These are phyloP conservation scores for Buphagus erythrorhynchus DNA, from an alignment of 2,797 vertebrate species.

Conservation along the genomic window DNA sequence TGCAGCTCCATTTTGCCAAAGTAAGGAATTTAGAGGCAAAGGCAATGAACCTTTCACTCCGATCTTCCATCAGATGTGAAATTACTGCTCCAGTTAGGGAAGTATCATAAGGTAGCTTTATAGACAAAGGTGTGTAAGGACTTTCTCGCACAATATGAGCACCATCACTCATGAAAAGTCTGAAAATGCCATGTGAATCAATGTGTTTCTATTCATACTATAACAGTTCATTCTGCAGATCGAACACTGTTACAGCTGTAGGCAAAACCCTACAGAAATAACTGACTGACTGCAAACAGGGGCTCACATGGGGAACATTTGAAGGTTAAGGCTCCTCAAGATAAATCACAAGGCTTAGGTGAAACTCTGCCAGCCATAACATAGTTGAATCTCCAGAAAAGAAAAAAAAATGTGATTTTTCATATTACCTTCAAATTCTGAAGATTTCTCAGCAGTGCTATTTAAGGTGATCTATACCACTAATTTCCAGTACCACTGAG, in stretches of 20 bases:
- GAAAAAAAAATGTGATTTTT: not conserved
- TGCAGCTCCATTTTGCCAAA: not conserved
- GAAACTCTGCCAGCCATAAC: not conserved
- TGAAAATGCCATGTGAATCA: not conserved
- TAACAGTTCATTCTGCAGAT: not conserved
- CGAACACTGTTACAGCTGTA: not conserved
- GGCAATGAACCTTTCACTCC: conserved; percentile 6
- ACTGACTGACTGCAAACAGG: not conserved
- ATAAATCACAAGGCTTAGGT: not conserved
- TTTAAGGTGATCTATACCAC: not conserved
- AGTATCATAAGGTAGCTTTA: conserved; percentile 16
- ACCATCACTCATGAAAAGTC: not conserved
- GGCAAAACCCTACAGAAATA: not conserved
- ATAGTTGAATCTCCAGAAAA: not conserved
- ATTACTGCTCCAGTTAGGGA: conserved; percentile 14
- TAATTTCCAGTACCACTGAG: not conserved
- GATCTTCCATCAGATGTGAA: conserved; percentile 17
- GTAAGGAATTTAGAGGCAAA: conserved; percentile 5
- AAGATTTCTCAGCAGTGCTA: not conserved
- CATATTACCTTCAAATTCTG: not conserved
- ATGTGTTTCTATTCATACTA: not conserved
- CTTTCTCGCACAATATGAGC: not conserved
- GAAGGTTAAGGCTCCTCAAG: not conserved
- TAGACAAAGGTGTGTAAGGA: conserved; percentile 6
- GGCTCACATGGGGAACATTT: not conserved